phyloP scores from a whole-genome alignment of 2,888 invertebrate genomes.

The Amiota mariae region DNA sequence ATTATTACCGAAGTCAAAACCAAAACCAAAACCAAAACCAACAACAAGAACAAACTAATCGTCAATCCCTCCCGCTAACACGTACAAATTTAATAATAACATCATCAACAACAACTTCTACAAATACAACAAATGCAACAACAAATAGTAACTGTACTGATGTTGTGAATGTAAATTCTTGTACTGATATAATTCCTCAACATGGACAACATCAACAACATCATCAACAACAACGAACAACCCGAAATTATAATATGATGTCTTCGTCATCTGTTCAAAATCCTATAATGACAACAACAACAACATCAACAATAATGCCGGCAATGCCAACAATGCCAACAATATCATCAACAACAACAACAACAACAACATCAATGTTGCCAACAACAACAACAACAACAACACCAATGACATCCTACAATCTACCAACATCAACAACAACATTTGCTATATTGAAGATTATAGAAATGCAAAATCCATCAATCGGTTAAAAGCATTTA shows the following conservation, averaged over 20 bases:
- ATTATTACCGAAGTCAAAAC: constrained; percentile 46
- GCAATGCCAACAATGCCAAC: constrained; percentile 5
- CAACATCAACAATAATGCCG: constrained; percentile 18
- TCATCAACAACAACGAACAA: constrained; percentile 43
- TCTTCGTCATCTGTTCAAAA: too few species aligned
- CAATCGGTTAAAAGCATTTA: too few species aligned
- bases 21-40: constrained; percentile 51
- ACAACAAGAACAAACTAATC: constrained; percentile 69
- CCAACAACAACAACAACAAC: constrained; percentile 45
- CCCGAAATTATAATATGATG: not conserved
- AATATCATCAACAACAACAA: too few species aligned
- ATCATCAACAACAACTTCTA: constrained; percentile 68
- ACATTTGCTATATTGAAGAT: constrained; percentile 28
- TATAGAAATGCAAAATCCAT: too few species aligned
- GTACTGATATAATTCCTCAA: constrained; percentile 73
- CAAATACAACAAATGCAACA: constrained; percentile 70
- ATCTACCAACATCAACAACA: constrained; percentile 38
- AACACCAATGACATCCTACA: constrained; percentile 34
- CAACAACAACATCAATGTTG: constrained; percentile 34
- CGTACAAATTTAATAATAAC: constrained; percentile 72
- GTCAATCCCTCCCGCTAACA: constrained; percentile 71
- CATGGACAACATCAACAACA: too few species aligned
- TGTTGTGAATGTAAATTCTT: constrained; percentile 74
- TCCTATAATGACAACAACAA: constrained; percentile 9
- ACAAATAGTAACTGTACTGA: constrained; percentile 72